Conservation (phyloP, 1,140 invertebrate genomes). For the Dermatophagoides farinae region DNA sequence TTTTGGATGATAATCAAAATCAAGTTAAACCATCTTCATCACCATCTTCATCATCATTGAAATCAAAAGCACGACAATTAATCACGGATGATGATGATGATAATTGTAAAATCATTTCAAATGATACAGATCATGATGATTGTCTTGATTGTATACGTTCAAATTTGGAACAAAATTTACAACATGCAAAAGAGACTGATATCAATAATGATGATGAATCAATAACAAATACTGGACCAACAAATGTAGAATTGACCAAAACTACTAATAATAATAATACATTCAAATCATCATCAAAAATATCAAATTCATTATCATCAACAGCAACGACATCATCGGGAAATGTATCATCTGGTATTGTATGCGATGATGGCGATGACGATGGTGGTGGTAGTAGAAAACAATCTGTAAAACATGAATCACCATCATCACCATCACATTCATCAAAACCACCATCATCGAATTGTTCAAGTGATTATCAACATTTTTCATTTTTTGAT, state of each 20-base stretch:
- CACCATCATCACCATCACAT: too few species aligned
- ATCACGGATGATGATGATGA: too few species aligned
- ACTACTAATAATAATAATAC: neutral
- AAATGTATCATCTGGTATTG: neutral
- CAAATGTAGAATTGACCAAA: neutral
- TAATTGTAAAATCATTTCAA: neutral
- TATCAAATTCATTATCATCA: neutral
- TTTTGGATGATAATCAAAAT: neutral
- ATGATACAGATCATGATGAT: neutral
- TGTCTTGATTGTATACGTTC: too few species aligned
- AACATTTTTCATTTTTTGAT: too few species aligned
- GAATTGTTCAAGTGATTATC: too few species aligned
- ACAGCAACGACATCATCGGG: neutral
- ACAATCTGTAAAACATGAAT: neutral
- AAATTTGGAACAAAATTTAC: too few species aligned
- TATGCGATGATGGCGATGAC: neutral
- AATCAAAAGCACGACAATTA: too few species aligned
- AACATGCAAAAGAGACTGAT: too few species aligned
- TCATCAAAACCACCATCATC: too few species aligned
- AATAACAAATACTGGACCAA: neutral
- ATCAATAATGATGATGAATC: neutral
- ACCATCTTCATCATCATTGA: too few species aligned
- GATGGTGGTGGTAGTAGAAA: too few species aligned
- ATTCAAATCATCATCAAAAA: neutral
- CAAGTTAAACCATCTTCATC: too few species aligned